A percentile compares a stretch with the other conserved stretches of the same genome.
phyloP scores from a whole-genome alignment of 2,797 vertebrate genomes.

The Melanotaenia trifasciata region DNA sequence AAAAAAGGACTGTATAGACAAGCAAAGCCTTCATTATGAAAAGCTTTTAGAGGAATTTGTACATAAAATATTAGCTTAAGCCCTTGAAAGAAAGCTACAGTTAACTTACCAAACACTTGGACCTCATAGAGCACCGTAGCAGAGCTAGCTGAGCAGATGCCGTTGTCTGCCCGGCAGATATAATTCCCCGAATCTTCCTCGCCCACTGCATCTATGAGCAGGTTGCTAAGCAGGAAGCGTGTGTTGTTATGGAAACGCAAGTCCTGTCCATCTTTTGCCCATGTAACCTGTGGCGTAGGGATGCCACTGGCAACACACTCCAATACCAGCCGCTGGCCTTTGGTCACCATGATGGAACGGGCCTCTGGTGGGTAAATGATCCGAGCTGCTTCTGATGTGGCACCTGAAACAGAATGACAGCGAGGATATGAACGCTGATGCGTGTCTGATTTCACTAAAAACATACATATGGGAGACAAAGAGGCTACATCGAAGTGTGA shows the following conservation, averaged over 20 bases:
- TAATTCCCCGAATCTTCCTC: conserved; percentile 95
- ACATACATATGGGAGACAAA: not conserved
- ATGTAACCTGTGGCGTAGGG: conserved; percentile 91
- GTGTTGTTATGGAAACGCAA: conserved; percentile 91
- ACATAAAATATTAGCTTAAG: conserved; percentile 13
- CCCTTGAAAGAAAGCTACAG: not conserved
- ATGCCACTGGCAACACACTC: conserved; percentile 97
- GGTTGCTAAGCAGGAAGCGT: conserved; percentile 93
- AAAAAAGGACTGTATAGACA: not conserved
- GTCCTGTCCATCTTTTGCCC: conserved; percentile 92
- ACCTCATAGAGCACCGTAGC: conserved; percentile 92
- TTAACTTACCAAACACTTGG: conserved; percentile 93
- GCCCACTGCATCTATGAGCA: conserved; percentile 90
- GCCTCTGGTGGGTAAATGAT: conserved; percentile 93
- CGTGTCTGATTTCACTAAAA: not conserved
- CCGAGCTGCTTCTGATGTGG: conserved; percentile 92
- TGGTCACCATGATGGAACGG: conserved; percentile 95
- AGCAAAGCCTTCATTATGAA: conserved; percentile 4
- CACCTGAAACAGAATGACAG: conserved; percentile 79
- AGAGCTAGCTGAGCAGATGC: conserved; percentile 81
- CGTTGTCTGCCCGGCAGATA: conserved; percentile 90
- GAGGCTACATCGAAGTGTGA: conserved; percentile 7
- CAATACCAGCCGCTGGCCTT: conserved; percentile 94
- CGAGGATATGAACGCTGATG: not conserved
- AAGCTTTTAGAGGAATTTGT: not conserved